Base-by-base conservation (phyloP, 2,888 invertebrate genomes). In the Microdon myrmicae region DNA sequence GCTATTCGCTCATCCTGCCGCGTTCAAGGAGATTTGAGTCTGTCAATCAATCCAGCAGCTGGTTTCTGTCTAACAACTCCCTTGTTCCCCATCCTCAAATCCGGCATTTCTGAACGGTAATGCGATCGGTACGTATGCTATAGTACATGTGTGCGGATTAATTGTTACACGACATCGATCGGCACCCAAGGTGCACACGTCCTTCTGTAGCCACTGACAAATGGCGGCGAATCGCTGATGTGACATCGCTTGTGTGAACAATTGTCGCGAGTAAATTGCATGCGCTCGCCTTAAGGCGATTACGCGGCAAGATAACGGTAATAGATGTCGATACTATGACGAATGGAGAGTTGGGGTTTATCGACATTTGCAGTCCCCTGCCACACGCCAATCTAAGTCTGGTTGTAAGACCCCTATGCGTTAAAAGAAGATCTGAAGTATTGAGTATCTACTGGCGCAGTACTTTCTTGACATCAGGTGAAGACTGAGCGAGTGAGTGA, bases 401-500 rank as follows among this genome's bases (percentile, higher is more conserved):
- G n/a, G n/a, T n/a, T n/a, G n/a, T n/a, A n/a, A n/a, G n/a, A n/a
- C n/a, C n/a, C n/a, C n/a, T n/a, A n/a, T n/a, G n/a, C n/a, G n/a
- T n/a, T n/a, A n/a, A n/a, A n/a, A n/a, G n/a, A n/a, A n/a, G n/a
- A n/a, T n/a, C n/a, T n/a, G n/a, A n/a, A n/a, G n/a, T n/a, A n/a
- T n/a, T n/a, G n/a, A n/a, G n/a, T n/a, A n/a, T n/a, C n/a, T n/a
- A n/a, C n/a, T 48, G 28, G 48, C 44, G 54, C 23, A 43, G 41
- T 29, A n/a, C 32, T 16, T 32, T 41, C 38, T 43, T 54, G 54
- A 61, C 61, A 49, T 49, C 61, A 61, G 49, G 61, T 56, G 49
- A 61, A 55, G 61, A 56, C 44, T 55, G 61, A 49, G 17, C 55
- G 60, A 61, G 44, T 61, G 61, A n/a, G n/a, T n/a, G n/a, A n/a